phyloP scores from a whole-genome alignment of 1,140 invertebrate species.

The Melanaphis sacchari region DNA sequence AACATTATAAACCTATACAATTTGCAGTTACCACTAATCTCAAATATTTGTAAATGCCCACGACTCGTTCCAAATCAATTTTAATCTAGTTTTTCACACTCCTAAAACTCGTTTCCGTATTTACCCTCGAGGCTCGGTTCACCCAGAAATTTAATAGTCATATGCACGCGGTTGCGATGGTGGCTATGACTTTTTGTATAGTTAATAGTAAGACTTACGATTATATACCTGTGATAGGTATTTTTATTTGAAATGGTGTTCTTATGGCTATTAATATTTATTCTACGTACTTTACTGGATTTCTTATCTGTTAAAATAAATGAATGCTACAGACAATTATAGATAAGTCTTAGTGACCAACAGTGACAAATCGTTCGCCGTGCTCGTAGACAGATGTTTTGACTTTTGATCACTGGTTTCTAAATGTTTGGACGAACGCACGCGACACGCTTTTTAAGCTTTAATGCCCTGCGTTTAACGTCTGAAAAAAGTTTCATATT shows the following conservation, averaged over 20 bases:
- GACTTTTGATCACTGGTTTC: neutral
- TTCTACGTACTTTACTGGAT: neutral
- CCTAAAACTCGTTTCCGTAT: neutral
- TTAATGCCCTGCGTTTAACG: neutral
- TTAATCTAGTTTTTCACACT: conserved; percentile 3
- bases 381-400: neutral
- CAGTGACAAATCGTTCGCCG: neutral
- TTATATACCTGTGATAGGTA: neutral
- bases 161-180: no score
- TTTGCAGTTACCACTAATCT: neutral
- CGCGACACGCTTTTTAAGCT: neutral
- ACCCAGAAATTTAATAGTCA: neutral
- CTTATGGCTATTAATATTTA: neutral
- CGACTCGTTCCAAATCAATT: neutral
- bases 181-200: neutral
- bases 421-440: neutral
- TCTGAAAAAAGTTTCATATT: neutral
- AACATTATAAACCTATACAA: neutral
- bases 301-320: neutral
- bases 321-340: neutral
- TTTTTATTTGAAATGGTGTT: neutral
- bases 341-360: neutral
- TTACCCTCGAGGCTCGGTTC: neutral
- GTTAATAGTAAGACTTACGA: neutral
- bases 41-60: neutral